These are phyloP conservation scores for Hesperophylax magnus DNA, from an alignment of 1,140 invertebrate species.

Conservation along the genomic window DNA sequence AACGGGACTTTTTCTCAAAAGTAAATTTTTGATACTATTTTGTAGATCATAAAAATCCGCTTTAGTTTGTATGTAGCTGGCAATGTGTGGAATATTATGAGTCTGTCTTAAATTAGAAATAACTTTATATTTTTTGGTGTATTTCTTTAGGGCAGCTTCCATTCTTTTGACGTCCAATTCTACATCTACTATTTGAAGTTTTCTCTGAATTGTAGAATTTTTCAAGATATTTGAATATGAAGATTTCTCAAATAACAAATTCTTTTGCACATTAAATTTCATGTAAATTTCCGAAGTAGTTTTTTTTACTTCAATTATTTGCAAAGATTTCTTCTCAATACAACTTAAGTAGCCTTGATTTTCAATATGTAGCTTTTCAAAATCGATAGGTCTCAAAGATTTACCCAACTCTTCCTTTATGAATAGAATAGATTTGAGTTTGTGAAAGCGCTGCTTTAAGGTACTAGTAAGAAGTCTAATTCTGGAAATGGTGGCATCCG, in stretches of 20 bases:
- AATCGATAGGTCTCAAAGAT: constrained; percentile 69
- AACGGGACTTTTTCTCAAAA: constrained; percentile 5
- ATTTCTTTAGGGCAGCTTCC: not conserved
- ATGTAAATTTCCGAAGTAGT: constrained; percentile 69
- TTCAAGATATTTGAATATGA: constrained; percentile 61
- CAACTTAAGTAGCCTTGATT: constrained; percentile 65
- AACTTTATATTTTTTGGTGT: constrained; percentile 15
- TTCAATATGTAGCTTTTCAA: constrained; percentile 72
- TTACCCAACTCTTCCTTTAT: constrained; percentile 69
- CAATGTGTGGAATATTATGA: constrained; percentile 70
- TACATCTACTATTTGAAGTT: not conserved
- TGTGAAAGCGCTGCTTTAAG: constrained; percentile 67
- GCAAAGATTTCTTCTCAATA: constrained; percentile 67
- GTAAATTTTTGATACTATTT: constrained; percentile 39
- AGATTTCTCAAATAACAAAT: constrained; percentile 66
- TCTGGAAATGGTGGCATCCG: constrained; percentile 68
- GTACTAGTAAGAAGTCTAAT: constrained; percentile 69
- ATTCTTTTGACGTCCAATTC: constrained; percentile 13
- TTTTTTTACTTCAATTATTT: constrained; percentile 68
- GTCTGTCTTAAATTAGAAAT: constrained; percentile 60
- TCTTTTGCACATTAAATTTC: constrained; percentile 67
- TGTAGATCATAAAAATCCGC: constrained; percentile 67
- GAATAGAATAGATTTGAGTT: constrained; percentile 66
- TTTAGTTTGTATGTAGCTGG: constrained; percentile 72
- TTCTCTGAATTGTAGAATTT: constrained; percentile 57